Conservation (phyloP, 2,797 vertebrate species). For the Coccyzus lansbergi region DNA sequence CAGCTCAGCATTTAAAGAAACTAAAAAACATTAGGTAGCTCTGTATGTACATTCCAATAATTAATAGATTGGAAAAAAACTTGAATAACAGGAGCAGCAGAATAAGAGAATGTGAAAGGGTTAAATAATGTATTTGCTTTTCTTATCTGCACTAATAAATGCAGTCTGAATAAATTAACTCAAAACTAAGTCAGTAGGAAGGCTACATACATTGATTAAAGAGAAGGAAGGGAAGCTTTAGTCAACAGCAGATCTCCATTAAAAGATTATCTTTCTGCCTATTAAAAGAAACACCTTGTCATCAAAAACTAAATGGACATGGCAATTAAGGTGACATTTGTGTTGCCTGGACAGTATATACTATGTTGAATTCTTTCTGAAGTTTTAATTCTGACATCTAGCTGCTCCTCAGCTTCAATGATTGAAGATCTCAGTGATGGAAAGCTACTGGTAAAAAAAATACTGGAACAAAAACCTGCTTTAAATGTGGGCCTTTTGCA, state of each 20-base stretch:
- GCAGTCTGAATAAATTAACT: slow-evolving; percentile 41
- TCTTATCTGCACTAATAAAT: slow-evolving; percentile 19
- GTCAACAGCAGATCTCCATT: not conserved
- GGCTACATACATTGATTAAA: slow-evolving; percentile 6
- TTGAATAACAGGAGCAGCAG: not conserved
- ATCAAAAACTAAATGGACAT: not conserved
- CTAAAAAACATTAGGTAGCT: not conserved
- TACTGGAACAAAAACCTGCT: not conserved
- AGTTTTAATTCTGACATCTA: not conserved
- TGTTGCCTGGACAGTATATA: not conserved
- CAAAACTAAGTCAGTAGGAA: slow-evolving; percentile 19
- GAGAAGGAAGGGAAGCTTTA: not conserved
- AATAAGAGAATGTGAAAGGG: not conserved
- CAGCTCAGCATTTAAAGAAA: not conserved
- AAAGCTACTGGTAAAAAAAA: not conserved
- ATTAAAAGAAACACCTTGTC: not conserved
- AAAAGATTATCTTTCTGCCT: not conserved
- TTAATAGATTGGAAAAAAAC: not conserved
- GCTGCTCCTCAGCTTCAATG: not conserved
- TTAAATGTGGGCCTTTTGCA: not conserved
- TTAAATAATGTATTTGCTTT: slow-evolving; percentile 14
- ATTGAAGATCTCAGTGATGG: fast-evolving
- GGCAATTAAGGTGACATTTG: not conserved
- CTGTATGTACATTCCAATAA: not conserved
- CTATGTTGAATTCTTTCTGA: not conserved